phyloP scores from a whole-genome alignment of 2,888 invertebrate species.

The Deroplatys truncata region DNA sequence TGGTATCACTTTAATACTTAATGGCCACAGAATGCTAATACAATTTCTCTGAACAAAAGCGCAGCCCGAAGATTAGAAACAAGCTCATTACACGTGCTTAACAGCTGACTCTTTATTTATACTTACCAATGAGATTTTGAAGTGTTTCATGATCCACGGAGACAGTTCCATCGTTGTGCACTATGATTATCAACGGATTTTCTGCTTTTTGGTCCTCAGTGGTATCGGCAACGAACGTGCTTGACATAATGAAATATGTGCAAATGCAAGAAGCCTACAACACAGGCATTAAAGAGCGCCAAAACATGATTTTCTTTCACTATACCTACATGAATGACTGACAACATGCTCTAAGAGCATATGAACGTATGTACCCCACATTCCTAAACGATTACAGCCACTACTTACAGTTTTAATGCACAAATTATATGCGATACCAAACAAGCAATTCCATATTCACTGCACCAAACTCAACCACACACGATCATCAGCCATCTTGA shows the following conservation, averaged over 20 bases:
- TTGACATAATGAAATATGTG: slow-evolving; percentile 33
- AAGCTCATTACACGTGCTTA: slow-evolving; percentile 12
- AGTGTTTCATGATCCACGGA: slow-evolving; percentile 77
- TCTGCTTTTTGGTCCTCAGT: slow-evolving; percentile 36
- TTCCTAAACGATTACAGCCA: neutral
- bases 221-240: slow-evolving; percentile 35
- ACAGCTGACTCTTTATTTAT: neutral
- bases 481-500: slow-evolving; percentile 19
- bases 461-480: neutral
- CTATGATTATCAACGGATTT: slow-evolving; percentile 75
- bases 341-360: neutral
- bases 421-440: neutral
- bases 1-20: too few species aligned
- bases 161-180: slow-evolving; percentile 80
- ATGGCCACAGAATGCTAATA: too few species aligned
- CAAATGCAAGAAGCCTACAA: neutral
- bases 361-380: neutral
- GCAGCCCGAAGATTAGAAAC: neutral
- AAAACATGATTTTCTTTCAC: neutral
- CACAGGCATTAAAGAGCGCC: neutral
- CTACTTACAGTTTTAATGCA: neutral
- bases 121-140: slow-evolving; percentile 73
- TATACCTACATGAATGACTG: neutral
- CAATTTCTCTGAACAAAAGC: neutral
- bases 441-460: neutral